Conservation (phyloP, 2,113 vertebrate species). For the Stigmatopora nigra region DNA sequence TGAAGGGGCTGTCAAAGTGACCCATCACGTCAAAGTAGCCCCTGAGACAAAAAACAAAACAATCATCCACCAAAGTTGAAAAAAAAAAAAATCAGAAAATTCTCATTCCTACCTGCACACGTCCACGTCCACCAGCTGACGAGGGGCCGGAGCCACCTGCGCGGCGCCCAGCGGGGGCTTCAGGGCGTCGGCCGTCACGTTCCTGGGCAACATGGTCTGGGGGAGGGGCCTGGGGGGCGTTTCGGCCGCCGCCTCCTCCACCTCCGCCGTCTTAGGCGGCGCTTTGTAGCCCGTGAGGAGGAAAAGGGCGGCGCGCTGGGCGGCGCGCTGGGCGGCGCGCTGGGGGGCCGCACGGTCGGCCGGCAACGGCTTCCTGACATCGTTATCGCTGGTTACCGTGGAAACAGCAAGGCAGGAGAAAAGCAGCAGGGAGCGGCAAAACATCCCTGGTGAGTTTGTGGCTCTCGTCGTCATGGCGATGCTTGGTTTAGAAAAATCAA, state of each 20-base stretch:
- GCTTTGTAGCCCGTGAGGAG: slow-evolving; percentile 59
- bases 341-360: slow-evolving; percentile 1
- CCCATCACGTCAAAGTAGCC: slow-evolving; percentile 84
- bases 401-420: slow-evolving; percentile 51
- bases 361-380: slow-evolving; percentile 18
- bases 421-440: slow-evolving; percentile 43
- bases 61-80: not conserved
- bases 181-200: slow-evolving; percentile 66
- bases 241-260: slow-evolving; percentile 60
- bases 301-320: slow-evolving; percentile 48
- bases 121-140: slow-evolving; percentile 74
- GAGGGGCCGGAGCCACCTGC: slow-evolving; percentile 68
- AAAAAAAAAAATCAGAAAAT: too few relatives aligned
- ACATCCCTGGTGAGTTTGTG: slow-evolving; percentile 25
- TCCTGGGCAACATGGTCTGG: slow-evolving; percentile 70
- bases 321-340: slow-evolving; percentile 33
- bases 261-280: slow-evolving; percentile 44
- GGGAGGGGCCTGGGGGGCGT: slow-evolving; percentile 67
- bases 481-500: slow-evolving; percentile 7
- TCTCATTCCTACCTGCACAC: too few relatives aligned
- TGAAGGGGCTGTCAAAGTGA: slow-evolving; percentile 84
- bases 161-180: slow-evolving; percentile 70
- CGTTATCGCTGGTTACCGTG: slow-evolving; percentile 36
- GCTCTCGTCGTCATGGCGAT: slow-evolving; percentile 37
- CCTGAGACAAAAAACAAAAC: not conserved